Evolutionary conservation across 2,797 vertebrate genomes (phyloP), one percentile per base, ranked within the genome.

Genomic region (Semotilus atromaculatus): DNA sequence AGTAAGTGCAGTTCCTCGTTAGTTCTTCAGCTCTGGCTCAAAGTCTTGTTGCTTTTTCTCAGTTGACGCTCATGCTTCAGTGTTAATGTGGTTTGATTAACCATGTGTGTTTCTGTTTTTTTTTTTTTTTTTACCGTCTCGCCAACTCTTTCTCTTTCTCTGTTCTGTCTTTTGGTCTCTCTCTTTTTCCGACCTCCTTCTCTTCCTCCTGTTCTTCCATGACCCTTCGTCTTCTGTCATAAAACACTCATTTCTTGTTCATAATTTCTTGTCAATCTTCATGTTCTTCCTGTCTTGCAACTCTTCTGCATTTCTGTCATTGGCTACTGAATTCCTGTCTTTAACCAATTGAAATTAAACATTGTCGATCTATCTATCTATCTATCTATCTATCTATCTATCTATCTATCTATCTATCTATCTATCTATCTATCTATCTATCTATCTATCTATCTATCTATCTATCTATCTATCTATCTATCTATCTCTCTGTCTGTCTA

Each of bases 71-170:
- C 67, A 70, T 84, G 80, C 71, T 21, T 51, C 31, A 48, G 86
- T 89, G 79, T 90, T 85, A 40, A 90, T 90, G 64, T 80, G 89
- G 84, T 40, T 91, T 85, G 80, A 93, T 92, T 93, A 93, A 94
- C 87, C 82, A 26, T 88, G 87, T 94, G 64, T 94, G 45, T 93
- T 92, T 86, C 92, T 93, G 85, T 93, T 85, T 82, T 90, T 29
- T 91, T 90, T 75, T 93, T 2, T 13, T 26, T 31, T 64, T 64
- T 64, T 64, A 77, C 90, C 91, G 90, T 89, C 84, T 91, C 91
- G 91, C 88, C 89, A 92, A 88, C 58, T 82, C 31, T 82, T 78
- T 78, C 67, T 82, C 31, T 82, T 78, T 73, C 73, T 84, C 78
- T 85, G 29, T 73, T 72, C 74, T 77, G 29, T 78, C 26, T 58